These are phyloP conservation scores for Nesogale talazaci DNA, from an alignment of 2,113 vertebrate species.

Conservation along the genomic window DNA sequence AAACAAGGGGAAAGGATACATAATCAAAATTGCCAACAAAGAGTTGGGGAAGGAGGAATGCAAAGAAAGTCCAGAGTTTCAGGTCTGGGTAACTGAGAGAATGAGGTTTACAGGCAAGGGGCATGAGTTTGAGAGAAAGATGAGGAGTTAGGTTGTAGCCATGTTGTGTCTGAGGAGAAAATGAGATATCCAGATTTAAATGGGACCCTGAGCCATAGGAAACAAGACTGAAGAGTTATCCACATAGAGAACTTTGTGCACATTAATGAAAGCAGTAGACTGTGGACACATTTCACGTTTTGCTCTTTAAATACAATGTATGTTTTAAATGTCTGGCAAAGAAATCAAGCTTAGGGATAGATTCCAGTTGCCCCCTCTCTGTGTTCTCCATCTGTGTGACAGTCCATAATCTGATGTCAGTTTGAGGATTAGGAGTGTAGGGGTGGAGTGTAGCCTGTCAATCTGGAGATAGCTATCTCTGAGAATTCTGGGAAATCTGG, in stretches of 20 bases:
- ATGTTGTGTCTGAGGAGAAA: neutral
- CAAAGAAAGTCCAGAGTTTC: neutral
- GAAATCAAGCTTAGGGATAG: too few relatives aligned
- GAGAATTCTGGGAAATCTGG: too few relatives aligned
- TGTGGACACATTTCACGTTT: conserved; percentile 16
- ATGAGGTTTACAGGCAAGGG: neutral
- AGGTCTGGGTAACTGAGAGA: neutral
- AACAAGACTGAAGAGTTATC: neutral
- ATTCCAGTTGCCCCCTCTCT: too few relatives aligned
- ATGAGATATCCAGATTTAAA: neutral
- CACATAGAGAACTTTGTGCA: neutral
- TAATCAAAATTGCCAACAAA: neutral
- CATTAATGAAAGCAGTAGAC: conserved; percentile 1
- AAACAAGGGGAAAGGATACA: neutral
- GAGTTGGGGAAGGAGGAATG: neutral
- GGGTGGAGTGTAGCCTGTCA: too few relatives aligned
- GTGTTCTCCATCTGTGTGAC: too few relatives aligned
- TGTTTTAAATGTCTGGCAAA: too few relatives aligned
- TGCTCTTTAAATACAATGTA: neutral
- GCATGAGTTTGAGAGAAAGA: conserved; percentile 1
- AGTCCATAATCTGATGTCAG: too few relatives aligned
- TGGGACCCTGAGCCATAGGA: neutral
- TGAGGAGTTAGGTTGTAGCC: neutral
- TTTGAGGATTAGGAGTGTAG: too few relatives aligned
- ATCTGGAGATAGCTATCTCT: too few relatives aligned